Evolutionary conservation across 2,113 vertebrate genomes (phyloP), one percentile per base, ranked within the genome.

Genomic region (Beaufortia kweichowensis): DNA sequence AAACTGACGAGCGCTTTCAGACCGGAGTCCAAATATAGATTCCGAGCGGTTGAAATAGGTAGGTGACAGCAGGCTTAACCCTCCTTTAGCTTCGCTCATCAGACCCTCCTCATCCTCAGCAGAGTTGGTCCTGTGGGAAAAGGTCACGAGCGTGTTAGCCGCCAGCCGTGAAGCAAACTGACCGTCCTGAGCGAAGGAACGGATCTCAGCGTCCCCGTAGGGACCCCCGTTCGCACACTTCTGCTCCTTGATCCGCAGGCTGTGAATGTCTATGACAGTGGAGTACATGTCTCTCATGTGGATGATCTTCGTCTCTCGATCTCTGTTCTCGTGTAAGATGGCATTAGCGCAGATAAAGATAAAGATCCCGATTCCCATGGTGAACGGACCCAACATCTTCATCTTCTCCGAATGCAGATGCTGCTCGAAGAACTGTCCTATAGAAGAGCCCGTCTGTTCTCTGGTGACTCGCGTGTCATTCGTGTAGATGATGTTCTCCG

Each of bases 231-330:
- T 93, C 78, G 91, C 83, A 17, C 93, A 94, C 79, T 94, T 96
- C 26, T 95, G 94, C 79, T 96, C 96, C 71, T 88, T 94, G 83
- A 96, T 86, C 77, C 94, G 90, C 68, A 96, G 90, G 2, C 94
- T 94, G 79, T 99, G 98, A 85, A 98, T 94, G 87, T 99, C 98
- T 31, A 99, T 98, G 84, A 99, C 96, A 0, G 98, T 98, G 76
- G 98, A 98, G 82, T 99, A 99, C 90, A 99, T 99, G 88, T 99
- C 98, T 85, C 96, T 91, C 97, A 99, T 98, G 83, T 99, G 98
- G 86, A 99, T 99, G 72, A 99, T 94, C 90, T 98, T 99, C n/a
- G 98, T 99, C 84, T 98, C 98, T 33, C 94, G 92, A 90, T 99
- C 97, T 75, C 97, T 92, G 88, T 99, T 99, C 86, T 99, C 97